Percentiles rank a stretch among this genome's conserved stretches.
These are phyloP conservation scores for Cassiopea andromeda DNA, from an alignment of 30 jellyfish, hydroid and myxozoan genomes.

Conservation along the genomic window DNA sequence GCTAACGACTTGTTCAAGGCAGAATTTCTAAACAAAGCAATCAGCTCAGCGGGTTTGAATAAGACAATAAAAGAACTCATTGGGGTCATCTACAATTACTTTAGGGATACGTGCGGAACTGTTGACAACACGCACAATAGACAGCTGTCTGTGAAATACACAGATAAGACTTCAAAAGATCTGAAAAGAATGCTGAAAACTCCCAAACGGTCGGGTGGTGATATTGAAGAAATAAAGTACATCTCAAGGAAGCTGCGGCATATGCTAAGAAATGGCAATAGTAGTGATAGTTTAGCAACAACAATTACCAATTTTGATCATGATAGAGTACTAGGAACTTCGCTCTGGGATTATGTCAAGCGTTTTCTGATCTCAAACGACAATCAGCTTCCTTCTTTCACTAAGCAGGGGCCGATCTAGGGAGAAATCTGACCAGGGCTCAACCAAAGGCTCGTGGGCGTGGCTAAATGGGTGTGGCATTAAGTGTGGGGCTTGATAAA, in stretches of 20 bases:
- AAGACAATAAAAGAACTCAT: not conserved
- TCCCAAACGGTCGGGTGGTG: not conserved
- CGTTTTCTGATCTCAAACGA: not conserved
- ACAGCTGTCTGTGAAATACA: not conserved
- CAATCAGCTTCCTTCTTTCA: not conserved
- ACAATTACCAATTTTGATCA: not conserved
- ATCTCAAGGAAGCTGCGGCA: not conserved
- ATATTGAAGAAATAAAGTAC: not conserved
- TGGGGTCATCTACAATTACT: not conserved
- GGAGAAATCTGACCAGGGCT: too few relatives aligned
- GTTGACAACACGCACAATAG: not conserved
- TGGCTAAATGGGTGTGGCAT: too few relatives aligned
- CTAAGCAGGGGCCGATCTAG: not conserved
- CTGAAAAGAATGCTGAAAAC: not conserved
- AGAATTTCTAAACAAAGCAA: not conserved
- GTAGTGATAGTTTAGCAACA: not conserved
- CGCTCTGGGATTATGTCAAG: not conserved
- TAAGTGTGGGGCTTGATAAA: too few relatives aligned
- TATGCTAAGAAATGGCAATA: not conserved
- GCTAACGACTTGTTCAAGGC: conserved; percentile 14
- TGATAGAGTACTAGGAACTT: not conserved
- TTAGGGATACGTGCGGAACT: not conserved
- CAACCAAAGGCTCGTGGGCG: too few relatives aligned
- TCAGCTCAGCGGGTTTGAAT: not conserved
- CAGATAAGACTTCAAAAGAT: not conserved